A percentile compares a stretch with the other conserved stretches of the same genome.
Conservation (phyloP, 2,888 invertebrate genomes). For the Yponomeuta evonymella region DNA sequence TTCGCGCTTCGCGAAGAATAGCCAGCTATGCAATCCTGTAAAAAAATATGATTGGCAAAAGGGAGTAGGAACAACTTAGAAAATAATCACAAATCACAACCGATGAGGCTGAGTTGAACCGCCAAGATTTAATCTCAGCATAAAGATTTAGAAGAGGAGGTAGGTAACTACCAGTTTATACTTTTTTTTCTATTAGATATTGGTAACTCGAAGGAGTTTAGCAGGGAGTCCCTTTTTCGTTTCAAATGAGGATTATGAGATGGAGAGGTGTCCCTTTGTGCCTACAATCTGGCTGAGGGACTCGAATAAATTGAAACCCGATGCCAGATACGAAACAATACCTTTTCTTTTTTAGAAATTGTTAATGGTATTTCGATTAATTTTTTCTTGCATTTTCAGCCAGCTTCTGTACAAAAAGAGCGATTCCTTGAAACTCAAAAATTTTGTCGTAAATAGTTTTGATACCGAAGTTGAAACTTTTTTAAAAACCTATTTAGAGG, state of each 20-base stretch:
- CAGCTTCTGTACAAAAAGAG: not conserved
- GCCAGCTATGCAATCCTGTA: conserved; percentile 92
- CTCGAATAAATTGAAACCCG: not conserved
- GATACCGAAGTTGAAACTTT: no score
- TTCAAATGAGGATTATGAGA: no score
- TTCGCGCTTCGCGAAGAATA: conserved; percentile 89
- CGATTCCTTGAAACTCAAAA: not conserved
- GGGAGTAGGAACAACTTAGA: not conserved
- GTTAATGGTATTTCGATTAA: not conserved
- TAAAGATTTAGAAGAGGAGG: no score
- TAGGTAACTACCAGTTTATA: no score
- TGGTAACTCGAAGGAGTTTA: no score
- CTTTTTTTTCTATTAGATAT: no score
- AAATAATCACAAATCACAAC: not conserved
- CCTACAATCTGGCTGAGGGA: not conserved
- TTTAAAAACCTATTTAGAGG: no score
- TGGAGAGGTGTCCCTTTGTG: no score
- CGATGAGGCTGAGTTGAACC: no score
- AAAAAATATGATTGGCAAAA: not conserved
- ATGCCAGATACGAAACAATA: not conserved
- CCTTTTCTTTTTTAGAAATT: not conserved
- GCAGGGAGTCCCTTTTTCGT: no score
- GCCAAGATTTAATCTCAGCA: no score
- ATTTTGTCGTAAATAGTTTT: no score
- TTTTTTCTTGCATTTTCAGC: not conserved